Evolutionary conservation across 1,140 invertebrate species (phyloP), one percentile per base, ranked within the genome.

Genomic region (Argopecten irradians): DNA sequence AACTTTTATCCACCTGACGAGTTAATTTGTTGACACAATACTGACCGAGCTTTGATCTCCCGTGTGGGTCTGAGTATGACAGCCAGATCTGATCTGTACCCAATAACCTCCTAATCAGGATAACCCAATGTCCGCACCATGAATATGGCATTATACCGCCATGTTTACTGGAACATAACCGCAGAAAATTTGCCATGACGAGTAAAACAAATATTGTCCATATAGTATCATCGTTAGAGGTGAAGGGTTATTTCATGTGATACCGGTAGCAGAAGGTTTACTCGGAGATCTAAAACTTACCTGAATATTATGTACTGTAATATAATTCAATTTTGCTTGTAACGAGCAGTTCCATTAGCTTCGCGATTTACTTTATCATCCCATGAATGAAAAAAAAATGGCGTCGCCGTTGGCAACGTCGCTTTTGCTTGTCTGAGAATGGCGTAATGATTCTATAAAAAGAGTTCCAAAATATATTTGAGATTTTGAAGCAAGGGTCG

Each of bases 1-100:
- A n/a, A 71, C 55, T 71, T 71, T 71, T 71, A 71, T n/a, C 55
- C n/a, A 71, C 55, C 55, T 71, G 55, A n/a, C 16, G 55, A 71
- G 55, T 71, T 71, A 71, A 71, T 71, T n/a, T n/a, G 55, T 28
- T 71, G 28, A 71, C 55, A 71, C 55, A 71, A 71, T 71, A 71
- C n/a, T 71, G 55, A 71, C 55, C 55, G 55, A n/a, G 55, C 55
- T 71, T 71, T 71, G 55, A 71, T 71, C 55, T 71, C 13, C 22
- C 55, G n/a, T 71, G 55, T 28, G 55, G 22, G 22, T 71, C n/a
- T 28, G 28, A n/a, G 55, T 71, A 71, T 71, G 55, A 28, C 16
- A n/a, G 55, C 16, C 55, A 71, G 55, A 71, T 71, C 55, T 5
- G 55, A 71, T 71, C 5, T 71, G 55, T 71, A 71, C 55, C n/a